phyloP scores from a whole-genome alignment of 2,797 vertebrate species.

The Gambusia yucatana region DNA sequence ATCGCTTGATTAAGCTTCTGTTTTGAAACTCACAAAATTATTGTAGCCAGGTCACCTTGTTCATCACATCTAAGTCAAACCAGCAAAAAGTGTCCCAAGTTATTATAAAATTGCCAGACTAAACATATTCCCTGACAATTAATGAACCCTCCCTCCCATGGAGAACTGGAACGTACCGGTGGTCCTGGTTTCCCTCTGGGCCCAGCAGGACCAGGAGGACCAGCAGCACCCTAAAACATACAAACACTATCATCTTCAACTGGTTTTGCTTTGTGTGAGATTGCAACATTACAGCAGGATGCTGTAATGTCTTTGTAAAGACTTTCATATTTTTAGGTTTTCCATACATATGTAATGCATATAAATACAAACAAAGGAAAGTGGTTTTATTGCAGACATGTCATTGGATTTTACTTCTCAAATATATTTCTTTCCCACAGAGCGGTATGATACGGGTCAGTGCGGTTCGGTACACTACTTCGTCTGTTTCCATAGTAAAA shows the following conservation, averaged over 20 bases:
- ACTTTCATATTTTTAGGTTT: neutral
- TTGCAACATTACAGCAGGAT: neutral
- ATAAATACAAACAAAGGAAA: neutral
- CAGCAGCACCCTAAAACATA: slow-evolving; percentile 82
- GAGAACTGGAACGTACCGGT: slow-evolving; percentile 77
- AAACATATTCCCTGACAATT: neutral
- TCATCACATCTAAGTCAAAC: neutral
- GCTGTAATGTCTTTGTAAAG: slow-evolving; percentile 3
- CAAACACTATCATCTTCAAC: slow-evolving; percentile 31
- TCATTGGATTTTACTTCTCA: neutral
- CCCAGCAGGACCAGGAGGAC: slow-evolving; percentile 85
- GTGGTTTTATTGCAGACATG: neutral
- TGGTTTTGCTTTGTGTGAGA: neutral
- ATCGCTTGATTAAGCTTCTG: neutral
- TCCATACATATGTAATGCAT: neutral
- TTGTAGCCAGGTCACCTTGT: neutral
- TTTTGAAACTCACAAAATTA: neutral
- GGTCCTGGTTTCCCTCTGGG: slow-evolving; percentile 89
- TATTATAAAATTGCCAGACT: neutral
- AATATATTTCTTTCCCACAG: neutral
- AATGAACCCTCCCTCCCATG: neutral
- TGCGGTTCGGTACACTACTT: neutral
- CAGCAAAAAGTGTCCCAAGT: neutral
- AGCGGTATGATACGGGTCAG: neutral
- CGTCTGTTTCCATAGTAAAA: no score